phyloP scores from a whole-genome alignment of 2,888 invertebrate genomes.

The Halocaridina rubra region DNA sequence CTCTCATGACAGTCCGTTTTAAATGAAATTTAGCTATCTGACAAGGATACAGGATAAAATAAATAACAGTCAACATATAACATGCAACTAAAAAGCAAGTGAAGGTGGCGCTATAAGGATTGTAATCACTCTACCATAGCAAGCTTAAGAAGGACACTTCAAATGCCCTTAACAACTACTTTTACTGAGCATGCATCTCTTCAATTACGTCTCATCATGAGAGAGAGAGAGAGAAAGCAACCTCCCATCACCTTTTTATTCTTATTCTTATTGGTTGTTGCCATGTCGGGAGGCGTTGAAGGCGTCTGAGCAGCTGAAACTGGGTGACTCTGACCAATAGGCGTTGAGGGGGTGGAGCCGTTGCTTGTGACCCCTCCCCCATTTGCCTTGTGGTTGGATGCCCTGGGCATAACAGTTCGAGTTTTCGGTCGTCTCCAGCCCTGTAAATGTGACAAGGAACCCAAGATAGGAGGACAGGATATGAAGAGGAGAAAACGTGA shows the following conservation, averaged over 20 bases:
- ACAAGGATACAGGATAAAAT: too few relatives aligned
- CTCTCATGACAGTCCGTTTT: too few relatives aligned
- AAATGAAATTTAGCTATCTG: too few relatives aligned
- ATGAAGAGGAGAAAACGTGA: neutral
- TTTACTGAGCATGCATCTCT: too few relatives aligned
- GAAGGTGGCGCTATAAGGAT: neutral
- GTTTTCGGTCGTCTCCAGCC: constrained; percentile 84
- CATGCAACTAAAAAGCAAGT: neutral
- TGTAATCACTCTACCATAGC: too few relatives aligned
- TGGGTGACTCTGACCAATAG: constrained; percentile 50
- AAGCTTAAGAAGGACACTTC: too few relatives aligned
- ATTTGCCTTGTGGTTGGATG: constrained; percentile 57
- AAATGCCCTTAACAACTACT: too few relatives aligned
- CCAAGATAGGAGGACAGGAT: constrained; percentile 27
- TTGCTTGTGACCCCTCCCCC: constrained; percentile 57
- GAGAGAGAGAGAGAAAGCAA: constrained; percentile 20
- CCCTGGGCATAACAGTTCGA: constrained; percentile 78
- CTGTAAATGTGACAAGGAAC: constrained; percentile 68
- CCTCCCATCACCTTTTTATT: constrained; percentile 59
- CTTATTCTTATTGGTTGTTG: constrained; percentile 44
- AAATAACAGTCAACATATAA: neutral
- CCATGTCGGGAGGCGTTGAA: constrained; percentile 51
- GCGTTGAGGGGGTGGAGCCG: constrained; percentile 61
- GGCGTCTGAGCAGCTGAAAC: constrained; percentile 53
- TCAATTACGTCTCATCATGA: neutral